phyloP scores from a whole-genome alignment of 2,113 vertebrate species.

The Andinoacara biseriatus region DNA sequence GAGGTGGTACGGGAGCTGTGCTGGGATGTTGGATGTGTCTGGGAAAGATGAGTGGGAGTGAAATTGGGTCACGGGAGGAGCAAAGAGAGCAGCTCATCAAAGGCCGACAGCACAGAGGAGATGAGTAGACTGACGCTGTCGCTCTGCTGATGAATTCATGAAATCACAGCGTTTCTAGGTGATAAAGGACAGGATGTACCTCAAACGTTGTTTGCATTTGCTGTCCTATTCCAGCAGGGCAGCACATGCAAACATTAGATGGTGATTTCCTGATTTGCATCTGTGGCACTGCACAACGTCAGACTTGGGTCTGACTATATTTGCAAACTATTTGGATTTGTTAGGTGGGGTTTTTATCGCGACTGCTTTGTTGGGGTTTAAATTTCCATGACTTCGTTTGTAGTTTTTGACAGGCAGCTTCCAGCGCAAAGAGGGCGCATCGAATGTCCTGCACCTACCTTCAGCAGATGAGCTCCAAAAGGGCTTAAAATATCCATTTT shows the following conservation, averaged over 20 bases:
- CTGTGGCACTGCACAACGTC: not conserved
- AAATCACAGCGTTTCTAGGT: constrained; percentile 15
- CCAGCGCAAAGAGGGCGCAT: not conserved
- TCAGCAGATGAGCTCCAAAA: not conserved
- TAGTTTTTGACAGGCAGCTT: not conserved
- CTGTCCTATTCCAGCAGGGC: not conserved
- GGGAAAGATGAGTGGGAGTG: constrained; percentile 13
- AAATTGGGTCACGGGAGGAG: constrained; percentile 52
- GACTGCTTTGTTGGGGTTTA: not conserved
- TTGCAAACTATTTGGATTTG: not conserved
- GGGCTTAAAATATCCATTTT: not conserved
- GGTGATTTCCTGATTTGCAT: constrained; percentile 1
- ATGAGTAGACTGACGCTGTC: not conserved
- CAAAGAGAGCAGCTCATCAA: constrained; percentile 43
- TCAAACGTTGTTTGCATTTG: not conserved
- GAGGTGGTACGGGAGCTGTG: constrained; percentile 8
- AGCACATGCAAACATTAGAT: constrained; percentile 15
- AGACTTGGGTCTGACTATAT: not conserved
- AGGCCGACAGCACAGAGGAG: constrained; percentile 14
- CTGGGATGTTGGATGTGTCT: constrained; percentile 37
- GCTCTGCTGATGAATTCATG: constrained; percentile 32
- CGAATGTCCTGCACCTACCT: not conserved
- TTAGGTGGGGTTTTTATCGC: not conserved
- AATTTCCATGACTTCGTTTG: not conserved
- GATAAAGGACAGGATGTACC: constrained; percentile 19